A percentile compares a stretch with the other conserved stretches of the same genome.
These are phyloP conservation scores for Petrolisthes cinctipes DNA, from an alignment of 2,888 invertebrate genomes.

Conservation along the genomic window DNA sequence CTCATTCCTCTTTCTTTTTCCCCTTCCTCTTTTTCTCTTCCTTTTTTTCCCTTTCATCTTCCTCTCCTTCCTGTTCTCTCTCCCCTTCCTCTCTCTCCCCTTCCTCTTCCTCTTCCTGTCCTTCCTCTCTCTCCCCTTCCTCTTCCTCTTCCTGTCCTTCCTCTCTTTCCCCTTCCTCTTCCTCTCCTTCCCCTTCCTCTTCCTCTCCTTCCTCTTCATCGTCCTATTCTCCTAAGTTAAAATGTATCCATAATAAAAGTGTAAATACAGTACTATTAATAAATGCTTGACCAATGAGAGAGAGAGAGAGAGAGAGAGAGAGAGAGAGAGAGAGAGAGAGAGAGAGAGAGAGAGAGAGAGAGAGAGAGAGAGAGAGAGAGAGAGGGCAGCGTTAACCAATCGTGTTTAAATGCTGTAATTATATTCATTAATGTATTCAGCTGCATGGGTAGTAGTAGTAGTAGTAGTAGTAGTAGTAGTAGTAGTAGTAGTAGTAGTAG, in stretches of 20 bases:
- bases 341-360: not conserved
- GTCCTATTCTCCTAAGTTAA: not conserved
- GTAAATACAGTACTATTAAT: not conserved
- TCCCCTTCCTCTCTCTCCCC: not conserved
- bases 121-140: not conserved
- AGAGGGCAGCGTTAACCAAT: too few species aligned
- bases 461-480: too few species aligned
- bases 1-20: not conserved
- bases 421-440: too few species aligned
- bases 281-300: not conserved
- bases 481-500: too few species aligned
- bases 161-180: not conserved
- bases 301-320: slow-evolving; percentile 21
- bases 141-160: not conserved
- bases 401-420: too few species aligned
- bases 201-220: slow-evolving; percentile 1
- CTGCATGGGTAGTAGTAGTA: too few species aligned
- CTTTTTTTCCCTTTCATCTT: not conserved
- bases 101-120: not conserved
- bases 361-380: not conserved
- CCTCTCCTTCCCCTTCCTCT: not conserved
- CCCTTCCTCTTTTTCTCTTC: not conserved
- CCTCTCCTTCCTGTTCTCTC: not conserved
- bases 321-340: not conserved
- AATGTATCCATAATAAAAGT: not conserved